Base-by-base conservation (phyloP, 2,797 vertebrate species). In the Naso thynnoides region DNA sequence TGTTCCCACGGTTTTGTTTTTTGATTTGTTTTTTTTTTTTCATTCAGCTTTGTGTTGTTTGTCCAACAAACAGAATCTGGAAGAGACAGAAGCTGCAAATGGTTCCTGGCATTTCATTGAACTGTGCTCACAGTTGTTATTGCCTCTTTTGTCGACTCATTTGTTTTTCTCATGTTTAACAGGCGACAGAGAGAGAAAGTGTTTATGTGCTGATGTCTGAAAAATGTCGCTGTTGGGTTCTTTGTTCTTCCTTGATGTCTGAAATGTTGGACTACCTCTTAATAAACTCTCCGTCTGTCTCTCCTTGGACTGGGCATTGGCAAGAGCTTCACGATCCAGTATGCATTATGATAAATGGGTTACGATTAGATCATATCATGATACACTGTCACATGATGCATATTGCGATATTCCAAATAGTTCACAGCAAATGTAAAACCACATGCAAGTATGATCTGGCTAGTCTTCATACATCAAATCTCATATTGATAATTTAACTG, bases 81-180 rank as follows among this genome's bases (percentile, higher is more conserved):
- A 65, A 69, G 63, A 78, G 42, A 64, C 54, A 14, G 53, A 41
- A 56, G 68, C 63, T 57, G 55, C 59, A 73, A 79, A 76, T 79
- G 69, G 48, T 55, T 66, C 21, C 26, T 78, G 70, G 42, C 67
- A n/a, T 49, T 71, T 74, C 18, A 66, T 75, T 60, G 44, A 68
- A 44, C 23, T 61, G 45, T n/a, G 58, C 58, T 60, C 52, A 24
- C 23, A 18, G 52, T 62, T 27, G 55, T 68, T 75, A 59, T 60
- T 50, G 41, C 48, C 38, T n/a, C n/a, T n/a, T n/a, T n/a, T n/a
- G n/a, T 50, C 15, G 60, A 47, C 70, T 73, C 38, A 38, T 78
- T 74, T 82, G 66, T 82, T 70, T 58, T 29, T 19, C 70, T 65
- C 53, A 59, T 64, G 63, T 64, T 77, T 73, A 47, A 66, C 39